Conservation (phyloP, 2,797 vertebrate genomes). For the Urocyon cinereoargenteus region DNA sequence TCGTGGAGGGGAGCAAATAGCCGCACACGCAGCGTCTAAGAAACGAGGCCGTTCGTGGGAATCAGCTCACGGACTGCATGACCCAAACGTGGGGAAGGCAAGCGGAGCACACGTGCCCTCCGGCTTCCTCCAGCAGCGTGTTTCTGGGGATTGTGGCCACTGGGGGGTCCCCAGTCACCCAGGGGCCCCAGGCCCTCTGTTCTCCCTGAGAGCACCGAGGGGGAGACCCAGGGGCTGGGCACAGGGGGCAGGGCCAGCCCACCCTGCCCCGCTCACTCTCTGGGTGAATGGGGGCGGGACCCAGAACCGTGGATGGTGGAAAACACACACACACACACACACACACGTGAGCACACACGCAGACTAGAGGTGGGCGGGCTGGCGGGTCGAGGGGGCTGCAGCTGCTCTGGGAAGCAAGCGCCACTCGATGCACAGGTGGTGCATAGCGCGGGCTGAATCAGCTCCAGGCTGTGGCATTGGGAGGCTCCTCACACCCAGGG, state of each 20-base stretch:
- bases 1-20: not conserved
- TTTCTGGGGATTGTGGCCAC: not conserved
- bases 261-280: not conserved
- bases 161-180: not conserved
- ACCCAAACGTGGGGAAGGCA: not conserved
- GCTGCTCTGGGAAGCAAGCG: rapidly evolving
- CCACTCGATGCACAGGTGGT: rapidly evolving
- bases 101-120: not conserved
- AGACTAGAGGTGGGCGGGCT: not conserved
- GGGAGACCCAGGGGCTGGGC: not conserved
- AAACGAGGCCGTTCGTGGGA: not conserved
- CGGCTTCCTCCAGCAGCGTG: no score
- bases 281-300: not conserved
- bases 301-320: no score
- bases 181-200: not conserved
- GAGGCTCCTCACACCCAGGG: not conserved
- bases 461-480: rapidly evolving
- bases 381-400: not conserved
- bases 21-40: no score
- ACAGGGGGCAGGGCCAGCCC: rapidly evolving
- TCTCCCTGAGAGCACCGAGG: not conserved
- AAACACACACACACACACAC: no score
- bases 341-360: no score
- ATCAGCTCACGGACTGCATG: not conserved
- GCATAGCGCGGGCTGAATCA: not conserved